Base-by-base conservation (phyloP, 2,888 invertebrate genomes). In the Notocelia uddmanniana region DNA sequence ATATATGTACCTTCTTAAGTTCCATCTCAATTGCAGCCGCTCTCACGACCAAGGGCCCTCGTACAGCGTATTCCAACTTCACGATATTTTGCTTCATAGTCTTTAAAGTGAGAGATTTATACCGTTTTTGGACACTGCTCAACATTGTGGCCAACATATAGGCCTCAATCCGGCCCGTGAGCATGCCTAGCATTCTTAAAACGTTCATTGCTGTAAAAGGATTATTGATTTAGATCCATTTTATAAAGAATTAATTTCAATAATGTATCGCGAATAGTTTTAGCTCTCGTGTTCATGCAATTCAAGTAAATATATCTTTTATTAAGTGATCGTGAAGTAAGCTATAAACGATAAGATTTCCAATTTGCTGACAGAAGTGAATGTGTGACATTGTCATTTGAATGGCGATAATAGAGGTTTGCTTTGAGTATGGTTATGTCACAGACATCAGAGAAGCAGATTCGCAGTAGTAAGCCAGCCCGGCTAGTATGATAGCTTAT, bases 41-140 rank as follows among this genome's bases (percentile, higher is more conserved):
- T 60, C 60, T 9, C 0, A 26, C 3, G 11, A 45, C 23, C 45
- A 60, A 26, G 2, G 60, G 60, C 1, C 60, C 60, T 10, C 60
- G 41, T 9, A 60, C 60, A 18, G 60, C 60, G 11, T 60, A 60
- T 26, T 60, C 60, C 45, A 60, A 18, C 8, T 60, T 60, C 11
- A 60, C 60, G 5, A 60, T 26, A 23, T 45, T 60, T 45, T 60
- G 60, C 10, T 10, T 45, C 60, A 60, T 60, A 23, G 3, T 60
- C n/a, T 45, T 23, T 18, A 60, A 45, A 5, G 23, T 15, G 1
- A 60, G 41, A 45, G 60, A 23, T n/a, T 60, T 60, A 6, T 26
- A 10, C 11, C 60, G 23, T 1, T 41, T 10, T 18, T 60, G 60
- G 10, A 41, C 21, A 15, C 15, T 19, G 1, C 8, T 59, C 21